phyloP scores from a whole-genome alignment of 2,113 vertebrate genomes.

The Candoia aspera region DNA sequence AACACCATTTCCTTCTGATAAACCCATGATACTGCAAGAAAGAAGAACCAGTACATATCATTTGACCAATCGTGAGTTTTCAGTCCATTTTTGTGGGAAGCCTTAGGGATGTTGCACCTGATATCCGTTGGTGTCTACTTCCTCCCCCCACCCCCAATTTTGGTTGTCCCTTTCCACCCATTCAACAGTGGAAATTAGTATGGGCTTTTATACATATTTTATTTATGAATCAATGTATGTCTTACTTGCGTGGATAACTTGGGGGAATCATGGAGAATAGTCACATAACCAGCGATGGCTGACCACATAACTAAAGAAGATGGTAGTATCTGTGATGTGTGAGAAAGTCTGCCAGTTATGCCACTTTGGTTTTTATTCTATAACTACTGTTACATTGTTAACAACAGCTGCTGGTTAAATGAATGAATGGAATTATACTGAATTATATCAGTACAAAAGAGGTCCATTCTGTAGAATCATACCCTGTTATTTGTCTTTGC shows the following conservation, averaged over 20 bases:
- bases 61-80: neutral
- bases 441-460: no score
- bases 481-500: neutral
- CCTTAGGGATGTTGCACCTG: neutral
- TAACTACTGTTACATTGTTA: neutral
- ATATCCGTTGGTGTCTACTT: neutral
- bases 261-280: neutral
- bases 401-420: neutral
- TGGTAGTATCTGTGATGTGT: neutral
- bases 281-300: neutral
- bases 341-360: neutral
- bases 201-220: neutral
- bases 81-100: neutral
- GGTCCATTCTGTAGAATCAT: neutral
- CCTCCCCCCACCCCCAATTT: neutral
- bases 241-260: neutral
- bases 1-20: neutral
- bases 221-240: neutral
- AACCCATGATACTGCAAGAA: neutral
- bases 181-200: no score
- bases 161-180: neutral
- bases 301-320: neutral
- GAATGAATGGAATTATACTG: neutral
- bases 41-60: neutral
- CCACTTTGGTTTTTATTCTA: neutral